Evolutionary conservation across 2,113 vertebrate genomes (phyloP).

Genomic region (Castor canadensis): DNA sequence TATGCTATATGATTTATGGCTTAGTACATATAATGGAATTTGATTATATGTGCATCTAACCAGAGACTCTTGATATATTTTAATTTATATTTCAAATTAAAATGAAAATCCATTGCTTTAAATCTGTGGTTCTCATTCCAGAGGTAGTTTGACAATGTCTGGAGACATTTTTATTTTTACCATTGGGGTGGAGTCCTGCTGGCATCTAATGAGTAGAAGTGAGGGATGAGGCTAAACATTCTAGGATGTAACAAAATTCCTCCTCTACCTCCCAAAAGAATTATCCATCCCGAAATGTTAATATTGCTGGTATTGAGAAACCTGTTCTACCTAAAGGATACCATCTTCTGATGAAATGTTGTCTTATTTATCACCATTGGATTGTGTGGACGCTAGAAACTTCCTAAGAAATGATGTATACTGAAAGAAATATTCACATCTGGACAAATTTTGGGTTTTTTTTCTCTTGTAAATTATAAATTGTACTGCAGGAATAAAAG

Average conservation of each 20-base stretch:
- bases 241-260: neutral
- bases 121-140: neutral
- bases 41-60: neutral
- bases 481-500: neutral
- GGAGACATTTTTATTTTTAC: neutral
- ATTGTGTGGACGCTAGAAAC: neutral
- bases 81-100: slow-evolving; percentile 36
- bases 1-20: neutral
- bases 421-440: neutral
- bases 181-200: neutral
- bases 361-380: neutral
- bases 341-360: neutral
- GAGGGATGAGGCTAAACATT: neutral
- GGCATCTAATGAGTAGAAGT: neutral
- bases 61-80: neutral
- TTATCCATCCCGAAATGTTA: neutral
- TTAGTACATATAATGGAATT: neutral
- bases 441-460: neutral
- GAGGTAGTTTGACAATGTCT: neutral
- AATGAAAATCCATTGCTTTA: neutral
- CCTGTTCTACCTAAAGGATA: neutral
- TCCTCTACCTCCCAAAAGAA: neutral
- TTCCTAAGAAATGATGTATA: neutral
- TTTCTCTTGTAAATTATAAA: neutral
- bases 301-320: neutral